Conservation (phyloP, 2,113 vertebrate species). For the Triplophysa dalaica region DNA sequence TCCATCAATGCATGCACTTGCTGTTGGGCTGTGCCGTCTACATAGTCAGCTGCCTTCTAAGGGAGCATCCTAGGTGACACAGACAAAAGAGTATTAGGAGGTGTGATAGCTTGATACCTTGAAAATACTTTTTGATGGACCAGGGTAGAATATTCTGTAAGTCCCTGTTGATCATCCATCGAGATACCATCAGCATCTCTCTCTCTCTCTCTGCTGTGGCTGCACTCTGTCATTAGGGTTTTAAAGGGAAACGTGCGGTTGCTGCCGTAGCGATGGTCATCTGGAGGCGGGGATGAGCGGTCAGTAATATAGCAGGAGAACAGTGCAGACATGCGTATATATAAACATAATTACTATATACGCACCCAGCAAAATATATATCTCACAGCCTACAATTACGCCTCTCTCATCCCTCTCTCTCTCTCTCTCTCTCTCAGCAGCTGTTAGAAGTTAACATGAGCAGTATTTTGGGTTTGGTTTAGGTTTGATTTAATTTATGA, state of each 20-base stretch:
- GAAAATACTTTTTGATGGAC: too few relatives aligned
- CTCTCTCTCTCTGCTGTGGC: slow-evolving; percentile 20
- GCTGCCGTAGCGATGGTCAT: slow-evolving; percentile 41
- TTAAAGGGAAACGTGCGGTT: slow-evolving; percentile 54
- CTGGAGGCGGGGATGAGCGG: slow-evolving; percentile 40
- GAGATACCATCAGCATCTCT: background rate
- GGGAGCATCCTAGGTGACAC: too few relatives aligned
- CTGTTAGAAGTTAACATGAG: slow-evolving; percentile 23
- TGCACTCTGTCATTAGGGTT: slow-evolving; percentile 64
- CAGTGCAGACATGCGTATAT: slow-evolving; percentile 50
- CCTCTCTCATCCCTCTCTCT: slow-evolving; percentile 18
- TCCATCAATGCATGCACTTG: too few relatives aligned
- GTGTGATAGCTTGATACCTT: too few relatives aligned
- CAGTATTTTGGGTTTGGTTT: slow-evolving; percentile 35
- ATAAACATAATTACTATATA: slow-evolving; percentile 60
- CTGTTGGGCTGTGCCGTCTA: too few relatives aligned
- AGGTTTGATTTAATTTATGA: slow-evolving; percentile 40
- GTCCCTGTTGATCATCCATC: too few relatives aligned
- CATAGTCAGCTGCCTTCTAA: background rate
- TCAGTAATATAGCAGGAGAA: slow-evolving; percentile 42
- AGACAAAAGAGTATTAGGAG: too few relatives aligned
- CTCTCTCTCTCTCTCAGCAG: slow-evolving; percentile 36
- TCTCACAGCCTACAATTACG: slow-evolving; percentile 55
- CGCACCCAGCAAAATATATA: slow-evolving; percentile 60
- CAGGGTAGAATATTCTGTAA: too few relatives aligned